Evolutionary conservation across 2,888 invertebrate species (phyloP), one percentile per base, ranked within the genome.

Genomic region (Agrotis clavis): DNA sequence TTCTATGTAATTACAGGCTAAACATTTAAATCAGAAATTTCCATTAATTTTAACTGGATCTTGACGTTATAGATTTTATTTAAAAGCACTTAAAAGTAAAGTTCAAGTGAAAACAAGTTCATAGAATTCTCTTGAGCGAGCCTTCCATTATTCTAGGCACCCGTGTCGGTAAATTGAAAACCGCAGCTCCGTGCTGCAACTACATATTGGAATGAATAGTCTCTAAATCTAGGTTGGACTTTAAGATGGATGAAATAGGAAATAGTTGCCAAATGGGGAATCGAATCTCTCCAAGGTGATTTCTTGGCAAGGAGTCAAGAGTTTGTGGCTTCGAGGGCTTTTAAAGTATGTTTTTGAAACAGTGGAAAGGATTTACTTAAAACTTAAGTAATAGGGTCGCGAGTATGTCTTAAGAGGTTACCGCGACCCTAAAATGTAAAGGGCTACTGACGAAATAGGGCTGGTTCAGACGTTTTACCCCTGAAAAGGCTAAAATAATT

Each of bases 161-260:
- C 48, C 48, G n/a, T 69, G 19, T 54, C 30, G 2, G 71, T 48
- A 70, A 74, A 74, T 77, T 77, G 60, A 77, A 77, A 77, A 60
- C 59, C 78, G 18, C 74, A 77, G 25, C 14, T 13, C 59, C 19
- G 51, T 47, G 41, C 16, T 16, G 30, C 0, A n/a, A 41, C 51
- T 47, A 14, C 56, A 57, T 41, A 51, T 51, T 53, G 21, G n/a
- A 72, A 71, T 71, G 18, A 70, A 78, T 48, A 62, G 51, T 18
- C 21, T 59, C 19, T 78, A 59, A 75, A 72, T 79, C 47, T 77
- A 25, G 35, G 50, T 71, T 69, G 41, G 50, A 50, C 30, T 50
- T 78, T 35, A 56, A 71, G 72, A 71, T 60, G 45, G 21, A 60
- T 54, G 45, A 30, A 61, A 74, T 50, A 77, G 59, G 21, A 54